Conservation (phyloP, 1,140 invertebrate species). For the Papilio polyxenes region DNA sequence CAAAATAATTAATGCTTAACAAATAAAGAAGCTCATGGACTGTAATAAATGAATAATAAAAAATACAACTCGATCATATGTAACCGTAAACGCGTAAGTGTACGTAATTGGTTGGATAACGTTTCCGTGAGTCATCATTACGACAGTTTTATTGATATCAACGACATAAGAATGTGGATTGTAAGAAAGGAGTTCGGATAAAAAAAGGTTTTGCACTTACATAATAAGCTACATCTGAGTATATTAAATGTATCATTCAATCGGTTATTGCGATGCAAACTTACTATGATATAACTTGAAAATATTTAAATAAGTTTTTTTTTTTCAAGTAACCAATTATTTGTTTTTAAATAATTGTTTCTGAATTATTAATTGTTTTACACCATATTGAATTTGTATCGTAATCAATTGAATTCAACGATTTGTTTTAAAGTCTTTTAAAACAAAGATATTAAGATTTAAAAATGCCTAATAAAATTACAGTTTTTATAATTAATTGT, state of each 20-base stretch:
- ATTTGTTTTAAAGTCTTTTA: no score
- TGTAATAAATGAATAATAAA: not conserved
- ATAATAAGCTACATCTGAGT: not conserved
- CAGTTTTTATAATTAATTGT: no score
- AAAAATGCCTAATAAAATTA: no score
- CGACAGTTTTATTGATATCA: slow-evolving; percentile 11
- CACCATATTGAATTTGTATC: no score
- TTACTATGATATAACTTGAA: no score
- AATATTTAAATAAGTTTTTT: no score
- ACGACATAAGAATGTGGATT: not conserved
- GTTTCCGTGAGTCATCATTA: slow-evolving; percentile 29
- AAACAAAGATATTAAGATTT: no score
- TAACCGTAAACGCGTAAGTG: slow-evolving; percentile 20
- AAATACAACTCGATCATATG: not conserved
- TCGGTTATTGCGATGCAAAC: not conserved
- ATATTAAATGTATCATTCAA: not conserved
- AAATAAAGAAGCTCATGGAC: not conserved
- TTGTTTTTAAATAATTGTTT: no score
- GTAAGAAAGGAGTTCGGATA: not conserved
- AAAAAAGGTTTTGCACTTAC: not conserved
- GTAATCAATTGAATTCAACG: no score
- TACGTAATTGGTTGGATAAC: slow-evolving; percentile 40
- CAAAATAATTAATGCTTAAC: not conserved
- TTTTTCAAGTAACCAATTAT: no score
- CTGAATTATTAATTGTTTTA: no score